phyloP scores from a whole-genome alignment of 2,113 vertebrate species.

The Eretmochelys imbricata region DNA sequence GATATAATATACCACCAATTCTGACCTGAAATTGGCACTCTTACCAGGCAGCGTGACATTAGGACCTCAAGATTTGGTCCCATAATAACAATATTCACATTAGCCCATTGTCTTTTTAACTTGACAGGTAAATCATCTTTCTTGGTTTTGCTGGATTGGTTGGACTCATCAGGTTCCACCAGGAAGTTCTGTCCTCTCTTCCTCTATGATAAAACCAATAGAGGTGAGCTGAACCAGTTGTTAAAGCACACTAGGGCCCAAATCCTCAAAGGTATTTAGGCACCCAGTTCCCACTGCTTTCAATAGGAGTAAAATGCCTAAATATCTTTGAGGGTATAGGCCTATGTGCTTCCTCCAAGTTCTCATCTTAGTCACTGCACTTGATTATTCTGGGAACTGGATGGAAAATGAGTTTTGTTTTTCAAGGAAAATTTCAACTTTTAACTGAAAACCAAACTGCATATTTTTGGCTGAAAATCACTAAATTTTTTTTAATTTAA shows the following conservation, averaged over 20 bases:
- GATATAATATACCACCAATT: background rate
- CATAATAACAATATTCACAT: background rate
- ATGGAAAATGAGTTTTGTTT: background rate
- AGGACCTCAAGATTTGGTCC: background rate
- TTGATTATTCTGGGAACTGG: background rate
- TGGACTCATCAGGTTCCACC: background rate
- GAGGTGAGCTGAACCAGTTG: fast-evolving
- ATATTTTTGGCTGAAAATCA: background rate
- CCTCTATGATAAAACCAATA: fast-evolving
- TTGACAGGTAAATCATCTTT: background rate
- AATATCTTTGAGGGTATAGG: too few relatives aligned
- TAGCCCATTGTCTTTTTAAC: background rate
- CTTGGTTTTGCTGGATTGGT: background rate
- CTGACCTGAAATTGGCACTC: background rate
- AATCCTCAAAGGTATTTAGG: background rate
- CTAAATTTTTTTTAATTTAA: fast-evolving
- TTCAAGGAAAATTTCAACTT: background rate
- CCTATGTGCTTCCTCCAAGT: background rate
- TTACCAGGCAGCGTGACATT: fast-evolving
- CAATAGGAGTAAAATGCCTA: too few relatives aligned
- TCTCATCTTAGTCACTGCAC: background rate
- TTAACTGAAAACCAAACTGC: background rate
- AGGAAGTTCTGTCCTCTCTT: background rate
- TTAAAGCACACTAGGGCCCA: background rate
- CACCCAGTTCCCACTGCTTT: too few relatives aligned